Conservation (phyloP, 1,140 invertebrate species). For the Hylaeus volcanicus region DNA sequence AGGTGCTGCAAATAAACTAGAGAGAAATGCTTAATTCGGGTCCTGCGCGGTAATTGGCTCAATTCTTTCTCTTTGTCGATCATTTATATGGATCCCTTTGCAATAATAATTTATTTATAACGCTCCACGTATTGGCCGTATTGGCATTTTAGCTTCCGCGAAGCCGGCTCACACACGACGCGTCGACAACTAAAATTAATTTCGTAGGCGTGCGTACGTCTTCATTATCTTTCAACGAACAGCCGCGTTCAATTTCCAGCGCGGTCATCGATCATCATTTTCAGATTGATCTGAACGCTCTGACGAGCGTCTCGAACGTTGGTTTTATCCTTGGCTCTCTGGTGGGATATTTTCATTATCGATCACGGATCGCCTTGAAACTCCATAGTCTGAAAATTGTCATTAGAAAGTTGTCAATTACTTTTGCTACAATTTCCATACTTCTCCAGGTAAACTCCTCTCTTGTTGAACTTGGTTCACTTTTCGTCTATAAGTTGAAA, state of each 20-base stretch:
- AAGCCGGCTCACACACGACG: not conserved
- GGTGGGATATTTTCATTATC: conserved; percentile 11
- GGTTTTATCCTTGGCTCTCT: not conserved
- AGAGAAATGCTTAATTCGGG: too few relatives aligned
- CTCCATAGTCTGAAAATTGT: not conserved
- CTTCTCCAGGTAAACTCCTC: too few relatives aligned
- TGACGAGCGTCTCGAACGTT: conserved; percentile 16
- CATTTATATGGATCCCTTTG: too few relatives aligned
- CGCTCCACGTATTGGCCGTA: too few relatives aligned
- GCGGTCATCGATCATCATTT: conserved; percentile 39
- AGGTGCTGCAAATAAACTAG: too few relatives aligned
- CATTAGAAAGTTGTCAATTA: too few relatives aligned
- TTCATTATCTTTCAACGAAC: conserved; percentile 37
- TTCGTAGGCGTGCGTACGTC: conserved; percentile 23
- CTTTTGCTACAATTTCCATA: too few relatives aligned
- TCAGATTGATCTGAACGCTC: conserved; percentile 23
- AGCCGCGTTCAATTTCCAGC: conserved; percentile 29
- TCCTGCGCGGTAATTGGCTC: too few relatives aligned
- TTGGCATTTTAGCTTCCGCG: not conserved
- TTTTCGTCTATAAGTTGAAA: too few relatives aligned
- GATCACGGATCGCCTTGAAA: not conserved
- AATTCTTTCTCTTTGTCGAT: too few relatives aligned
- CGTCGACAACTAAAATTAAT: conserved; percentile 32
- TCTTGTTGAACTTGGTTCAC: too few relatives aligned
- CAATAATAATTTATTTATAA: too few relatives aligned